Evolutionary conservation across 2,888 invertebrate genomes (phyloP).

Genomic region (Barypeithes pellucidus): DNA sequence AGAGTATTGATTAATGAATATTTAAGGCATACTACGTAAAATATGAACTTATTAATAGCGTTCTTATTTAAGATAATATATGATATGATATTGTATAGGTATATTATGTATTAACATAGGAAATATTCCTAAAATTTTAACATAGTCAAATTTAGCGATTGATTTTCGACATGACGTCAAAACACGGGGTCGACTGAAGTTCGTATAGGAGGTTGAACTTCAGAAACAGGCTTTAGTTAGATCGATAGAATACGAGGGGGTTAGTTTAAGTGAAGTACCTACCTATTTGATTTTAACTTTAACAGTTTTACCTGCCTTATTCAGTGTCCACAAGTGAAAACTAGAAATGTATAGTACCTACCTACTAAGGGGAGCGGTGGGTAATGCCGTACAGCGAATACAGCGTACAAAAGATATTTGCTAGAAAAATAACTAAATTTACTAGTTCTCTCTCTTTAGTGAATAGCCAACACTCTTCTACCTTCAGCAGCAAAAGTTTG

Average conservation of each 20-base stretch:
- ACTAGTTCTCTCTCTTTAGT: no score
- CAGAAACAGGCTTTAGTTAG: slow-evolving; percentile 30
- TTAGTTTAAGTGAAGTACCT: no score
- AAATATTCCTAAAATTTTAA: neutral
- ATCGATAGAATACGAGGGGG: neutral
- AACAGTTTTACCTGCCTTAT: no score
- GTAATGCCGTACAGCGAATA: no score
- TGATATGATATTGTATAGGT: neutral
- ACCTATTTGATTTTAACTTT: no score
- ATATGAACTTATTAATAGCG: neutral
- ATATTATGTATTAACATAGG: neutral
- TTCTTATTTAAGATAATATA: neutral
- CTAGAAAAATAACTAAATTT: no score
- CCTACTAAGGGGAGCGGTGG: no score
- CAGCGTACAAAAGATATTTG: no score
- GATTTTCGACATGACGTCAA: slow-evolving; percentile 49
- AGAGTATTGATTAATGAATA: slow-evolving; percentile 6
- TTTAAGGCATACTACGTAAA: neutral
- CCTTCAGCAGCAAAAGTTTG: no score
- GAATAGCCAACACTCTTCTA: no score
- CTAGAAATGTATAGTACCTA: no score
- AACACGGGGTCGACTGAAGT: slow-evolving; percentile 45
- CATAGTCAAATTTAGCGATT: slow-evolving; percentile 16
- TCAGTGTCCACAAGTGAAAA: no score
- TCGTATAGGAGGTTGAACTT: slow-evolving; percentile 49